A percentile compares a stretch with the other conserved stretches of the same genome.
These are phyloP conservation scores for Mythimna loreyi DNA, from an alignment of 2,888 invertebrate species.

Conservation along the genomic window DNA sequence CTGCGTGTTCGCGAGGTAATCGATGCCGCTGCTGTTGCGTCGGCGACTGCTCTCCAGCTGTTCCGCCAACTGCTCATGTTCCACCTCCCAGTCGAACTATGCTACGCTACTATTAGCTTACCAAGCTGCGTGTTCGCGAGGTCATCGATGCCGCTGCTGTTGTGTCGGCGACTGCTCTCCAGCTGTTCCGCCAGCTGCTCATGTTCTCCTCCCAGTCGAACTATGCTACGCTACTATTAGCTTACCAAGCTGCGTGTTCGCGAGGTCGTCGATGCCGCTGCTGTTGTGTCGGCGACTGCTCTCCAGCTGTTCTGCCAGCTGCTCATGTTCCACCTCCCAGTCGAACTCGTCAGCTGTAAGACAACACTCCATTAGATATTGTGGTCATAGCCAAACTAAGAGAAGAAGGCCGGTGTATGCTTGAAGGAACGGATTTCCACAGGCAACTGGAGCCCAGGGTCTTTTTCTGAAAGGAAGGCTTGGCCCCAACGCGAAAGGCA, in stretches of 20 bases:
- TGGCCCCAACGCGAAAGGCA: too few relatives aligned
- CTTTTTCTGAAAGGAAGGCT: too few relatives aligned
- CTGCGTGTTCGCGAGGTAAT: too few relatives aligned
- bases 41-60: too few relatives aligned
- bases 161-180: constrained; percentile 88
- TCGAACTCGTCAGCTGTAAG: constrained; percentile 89
- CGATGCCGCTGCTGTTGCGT: too few relatives aligned
- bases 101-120: too few relatives aligned
- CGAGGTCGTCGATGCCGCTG: constrained; percentile 76
- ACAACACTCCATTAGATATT: constrained; percentile 2
- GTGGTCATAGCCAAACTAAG: neutral
- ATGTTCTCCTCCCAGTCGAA: constrained; percentile 93
- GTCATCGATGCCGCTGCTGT: constrained; percentile 76
- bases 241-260: constrained; percentile 83
- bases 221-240: too few relatives aligned
- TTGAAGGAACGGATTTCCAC: too few relatives aligned
- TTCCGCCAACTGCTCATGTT: too few relatives aligned
- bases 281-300: constrained; percentile 83
- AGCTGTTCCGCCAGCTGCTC: constrained; percentile 92
- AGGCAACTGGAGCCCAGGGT: too few relatives aligned
- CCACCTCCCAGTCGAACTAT: too few relatives aligned
- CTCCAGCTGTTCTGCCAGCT: constrained; percentile 91
- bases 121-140: constrained; percentile 70
- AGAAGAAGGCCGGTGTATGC: neutral
- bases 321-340: constrained; percentile 93